Evolutionary conservation across 2,888 invertebrate species (phyloP).

Genomic region (Drosophila austrosaltans): DNA sequence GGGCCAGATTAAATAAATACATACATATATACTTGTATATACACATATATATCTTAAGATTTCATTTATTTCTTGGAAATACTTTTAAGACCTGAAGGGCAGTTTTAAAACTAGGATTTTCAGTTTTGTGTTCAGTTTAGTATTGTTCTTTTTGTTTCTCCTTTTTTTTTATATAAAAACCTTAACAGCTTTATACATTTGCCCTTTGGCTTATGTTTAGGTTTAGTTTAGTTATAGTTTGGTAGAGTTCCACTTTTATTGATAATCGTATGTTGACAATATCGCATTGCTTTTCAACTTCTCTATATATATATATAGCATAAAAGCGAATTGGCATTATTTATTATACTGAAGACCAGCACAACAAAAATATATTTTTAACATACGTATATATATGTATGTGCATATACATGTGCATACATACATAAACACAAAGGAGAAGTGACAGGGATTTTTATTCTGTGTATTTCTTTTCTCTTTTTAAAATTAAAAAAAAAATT

Average conservation of each 20-base stretch:
- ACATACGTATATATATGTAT: neutral
- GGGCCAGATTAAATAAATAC: neutral
- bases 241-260: constrained; percentile 1
- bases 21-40: constrained; percentile 4
- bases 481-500: neutral
- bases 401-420: neutral
- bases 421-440: neutral
- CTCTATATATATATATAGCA: constrained; percentile 42
- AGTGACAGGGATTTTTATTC: neutral
- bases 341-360: constrained; percentile 33
- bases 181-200: constrained; percentile 9
- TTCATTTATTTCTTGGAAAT: constrained; percentile 3
- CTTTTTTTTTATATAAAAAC: neutral
- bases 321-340: constrained; percentile 68
- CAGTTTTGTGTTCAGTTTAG: neutral
- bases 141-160: neutral
- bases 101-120: constrained; percentile 9
- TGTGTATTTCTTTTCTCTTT: constrained; percentile 6
- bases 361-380: neutral
- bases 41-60: constrained; percentile 7
- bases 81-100: neutral
- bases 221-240: constrained; percentile 10
- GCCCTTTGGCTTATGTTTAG: constrained; percentile 13
- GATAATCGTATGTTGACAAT: neutral
- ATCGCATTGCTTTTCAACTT: neutral